Base-by-base conservation (phyloP, 2,797 vertebrate genomes). In the Peromyscus aztecus region DNA sequence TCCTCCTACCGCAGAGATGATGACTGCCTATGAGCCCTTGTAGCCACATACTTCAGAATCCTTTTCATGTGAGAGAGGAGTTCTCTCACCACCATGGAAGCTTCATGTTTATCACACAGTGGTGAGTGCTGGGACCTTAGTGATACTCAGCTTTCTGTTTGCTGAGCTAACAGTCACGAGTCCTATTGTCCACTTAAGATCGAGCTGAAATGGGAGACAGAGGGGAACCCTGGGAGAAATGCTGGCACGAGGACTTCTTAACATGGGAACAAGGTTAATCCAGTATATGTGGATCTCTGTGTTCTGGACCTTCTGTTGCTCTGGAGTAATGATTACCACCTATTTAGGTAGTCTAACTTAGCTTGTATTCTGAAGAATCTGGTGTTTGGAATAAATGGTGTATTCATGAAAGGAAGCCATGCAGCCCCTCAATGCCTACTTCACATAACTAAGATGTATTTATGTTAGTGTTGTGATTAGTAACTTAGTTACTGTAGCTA, bases 381-480 rank as follows among this genome's bases (percentile, higher is more conserved):
- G 11, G 40, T 97, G 96, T 97, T 95, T 94, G 95, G 94, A 97
- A 98, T 91, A 96, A 96, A 95, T 65, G 93, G 97, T 98, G 37
- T 95, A 98, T 97, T 98, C 95, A 96, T 95, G 94, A 98, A 96
- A 63, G 43, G 21, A 96, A 97, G 86, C 91, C 75, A 76, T 81
- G 96, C 92, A 92, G 10, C 92, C 65, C 29, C 24, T 81, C 24
- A 59, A 13, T 43, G 63, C 21, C 88, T 94, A 75, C 46, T 23
- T 80, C n/a, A 27, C 43, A 55, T 97, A 96, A 94, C 95, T 97
- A 37, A 98, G 92, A 89, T 86, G 86, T 97, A 91, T 96, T 98
- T 98, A 97, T 94, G 96, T 97, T 89, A 92, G 96, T 94, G 77
- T 94, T 91, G 95, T 94, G 17, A 46, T 46, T 46, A 46, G 43